phyloP scores from a whole-genome alignment of 2,113 vertebrate genomes.

The Lepisosteus oculatus region DNA sequence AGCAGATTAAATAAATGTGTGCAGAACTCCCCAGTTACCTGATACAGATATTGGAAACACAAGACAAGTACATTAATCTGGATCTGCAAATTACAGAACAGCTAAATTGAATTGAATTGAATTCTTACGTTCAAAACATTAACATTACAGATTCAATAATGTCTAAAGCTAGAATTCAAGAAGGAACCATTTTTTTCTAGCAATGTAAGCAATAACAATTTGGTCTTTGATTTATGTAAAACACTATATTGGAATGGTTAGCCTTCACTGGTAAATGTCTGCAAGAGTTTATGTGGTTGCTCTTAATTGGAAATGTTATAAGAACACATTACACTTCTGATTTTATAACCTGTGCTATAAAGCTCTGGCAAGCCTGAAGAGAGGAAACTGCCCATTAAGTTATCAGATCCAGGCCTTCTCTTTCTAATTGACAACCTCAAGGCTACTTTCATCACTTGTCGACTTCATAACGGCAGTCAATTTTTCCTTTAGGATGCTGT shows the following conservation, averaged over 20 bases:
- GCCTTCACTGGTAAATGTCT: constrained; percentile 53
- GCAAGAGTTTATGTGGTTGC: constrained; percentile 56
- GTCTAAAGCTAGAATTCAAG: constrained; percentile 50
- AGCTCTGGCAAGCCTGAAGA: constrained; percentile 59
- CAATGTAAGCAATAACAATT: constrained; percentile 51
- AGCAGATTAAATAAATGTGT: background rate
- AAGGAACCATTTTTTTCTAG: constrained; percentile 52
- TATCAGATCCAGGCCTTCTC: constrained; percentile 76
- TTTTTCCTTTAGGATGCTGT: constrained; percentile 83
- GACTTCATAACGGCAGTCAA: constrained; percentile 82
- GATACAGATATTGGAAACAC: too few species aligned
- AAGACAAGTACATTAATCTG: too few species aligned
- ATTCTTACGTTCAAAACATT: too few species aligned
- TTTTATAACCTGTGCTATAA: constrained; percentile 72
- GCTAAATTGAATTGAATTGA: too few species aligned
- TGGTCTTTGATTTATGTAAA: constrained; percentile 52
- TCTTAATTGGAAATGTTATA: constrained; percentile 68
- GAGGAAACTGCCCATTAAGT: constrained; percentile 80
- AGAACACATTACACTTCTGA: constrained; percentile 62
- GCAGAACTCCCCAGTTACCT: too few species aligned
- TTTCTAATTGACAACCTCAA: constrained; percentile 87
- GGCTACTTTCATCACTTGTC: constrained; percentile 92
- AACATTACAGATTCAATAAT: too few species aligned
- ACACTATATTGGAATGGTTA: constrained; percentile 53
- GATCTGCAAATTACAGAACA: too few species aligned